Conservation (phyloP, 1,140 invertebrate genomes). For the Dendroctonus valens region DNA sequence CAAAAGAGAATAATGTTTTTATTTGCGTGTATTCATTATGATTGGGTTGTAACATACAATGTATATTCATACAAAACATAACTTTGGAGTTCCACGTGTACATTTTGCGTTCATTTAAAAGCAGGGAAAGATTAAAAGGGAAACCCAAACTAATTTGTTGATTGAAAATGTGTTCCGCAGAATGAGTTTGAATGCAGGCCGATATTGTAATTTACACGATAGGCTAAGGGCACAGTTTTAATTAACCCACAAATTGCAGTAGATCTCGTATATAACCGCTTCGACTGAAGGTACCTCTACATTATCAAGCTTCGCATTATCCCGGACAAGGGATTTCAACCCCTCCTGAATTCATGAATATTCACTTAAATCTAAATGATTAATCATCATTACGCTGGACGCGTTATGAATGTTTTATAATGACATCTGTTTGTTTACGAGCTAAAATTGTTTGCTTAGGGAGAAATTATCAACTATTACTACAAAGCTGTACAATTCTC, state of each 20-base stretch:
- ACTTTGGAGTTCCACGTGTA: too few species aligned
- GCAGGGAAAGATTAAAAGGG: too few species aligned
- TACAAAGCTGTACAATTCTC: slow-evolving; percentile 25
- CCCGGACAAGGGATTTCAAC: slow-evolving; percentile 33
- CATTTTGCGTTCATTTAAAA: too few species aligned
- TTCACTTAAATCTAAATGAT: slow-evolving; percentile 49
- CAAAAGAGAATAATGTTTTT: too few species aligned
- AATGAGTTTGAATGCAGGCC: neutral
- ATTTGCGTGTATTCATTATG: too few species aligned
- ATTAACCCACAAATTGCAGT: slow-evolving; percentile 17
- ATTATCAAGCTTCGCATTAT: slow-evolving; percentile 34
- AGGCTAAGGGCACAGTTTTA: slow-evolving; percentile 22
- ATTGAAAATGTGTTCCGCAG: too few species aligned
- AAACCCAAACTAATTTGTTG: too few species aligned
- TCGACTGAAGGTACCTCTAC: slow-evolving; percentile 26
- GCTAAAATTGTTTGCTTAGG: slow-evolving; percentile 41
- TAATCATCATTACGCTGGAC: slow-evolving; percentile 49
- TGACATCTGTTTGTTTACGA: slow-evolving; percentile 46
- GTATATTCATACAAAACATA: too few species aligned
- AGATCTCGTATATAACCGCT: slow-evolving; percentile 24
- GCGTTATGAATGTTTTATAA: slow-evolving; percentile 48
- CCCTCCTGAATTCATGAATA: slow-evolving; percentile 45
- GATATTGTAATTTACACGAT: slow-evolving; percentile 14
- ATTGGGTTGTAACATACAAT: too few species aligned
- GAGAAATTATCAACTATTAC: slow-evolving; percentile 39